phyloP scores from a whole-genome alignment of 2,888 invertebrate genomes.

The Hyles lineata region DNA sequence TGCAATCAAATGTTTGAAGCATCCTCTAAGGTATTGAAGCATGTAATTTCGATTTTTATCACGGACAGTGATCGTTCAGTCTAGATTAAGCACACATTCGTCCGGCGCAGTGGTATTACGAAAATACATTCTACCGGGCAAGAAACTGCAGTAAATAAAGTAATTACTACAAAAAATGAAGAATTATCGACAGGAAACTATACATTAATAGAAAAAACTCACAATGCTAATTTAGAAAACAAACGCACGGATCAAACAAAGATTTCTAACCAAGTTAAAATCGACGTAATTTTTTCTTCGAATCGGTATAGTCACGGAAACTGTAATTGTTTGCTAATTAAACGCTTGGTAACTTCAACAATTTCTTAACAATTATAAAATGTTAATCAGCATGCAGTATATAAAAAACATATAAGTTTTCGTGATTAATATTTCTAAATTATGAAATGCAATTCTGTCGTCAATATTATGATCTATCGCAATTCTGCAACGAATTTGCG shows the following conservation, averaged over 20 bases:
- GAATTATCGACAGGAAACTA: too few relatives aligned
- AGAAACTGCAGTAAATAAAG: too few relatives aligned
- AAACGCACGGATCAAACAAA: neutral
- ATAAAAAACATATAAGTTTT: neutral
- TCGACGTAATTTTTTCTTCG: neutral
- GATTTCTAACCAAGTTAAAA: constrained; percentile 8
- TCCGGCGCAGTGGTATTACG: too few relatives aligned
- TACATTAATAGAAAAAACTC: neutral
- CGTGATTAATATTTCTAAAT: neutral
- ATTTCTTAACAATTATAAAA: neutral
- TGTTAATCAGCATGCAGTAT: too few relatives aligned
- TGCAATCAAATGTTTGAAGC: too few relatives aligned
- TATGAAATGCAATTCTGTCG: neutral
- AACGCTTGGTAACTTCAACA: constrained; percentile 7
- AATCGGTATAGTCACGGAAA: neutral
- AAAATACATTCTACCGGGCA: too few relatives aligned
- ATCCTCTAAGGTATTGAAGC: too few relatives aligned
- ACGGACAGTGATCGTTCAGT: too few relatives aligned
- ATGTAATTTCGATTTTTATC: too few relatives aligned
- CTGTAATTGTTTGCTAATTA: neutral
- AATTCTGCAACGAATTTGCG: constrained; percentile 4
- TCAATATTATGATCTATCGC: neutral
- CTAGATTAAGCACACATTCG: too few relatives aligned
- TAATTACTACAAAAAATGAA: too few relatives aligned
- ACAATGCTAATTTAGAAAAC: neutral